These are phyloP conservation scores for Triplophysa dalaica DNA, from an alignment of 2,113 vertebrate genomes.

Conservation along the genomic window DNA sequence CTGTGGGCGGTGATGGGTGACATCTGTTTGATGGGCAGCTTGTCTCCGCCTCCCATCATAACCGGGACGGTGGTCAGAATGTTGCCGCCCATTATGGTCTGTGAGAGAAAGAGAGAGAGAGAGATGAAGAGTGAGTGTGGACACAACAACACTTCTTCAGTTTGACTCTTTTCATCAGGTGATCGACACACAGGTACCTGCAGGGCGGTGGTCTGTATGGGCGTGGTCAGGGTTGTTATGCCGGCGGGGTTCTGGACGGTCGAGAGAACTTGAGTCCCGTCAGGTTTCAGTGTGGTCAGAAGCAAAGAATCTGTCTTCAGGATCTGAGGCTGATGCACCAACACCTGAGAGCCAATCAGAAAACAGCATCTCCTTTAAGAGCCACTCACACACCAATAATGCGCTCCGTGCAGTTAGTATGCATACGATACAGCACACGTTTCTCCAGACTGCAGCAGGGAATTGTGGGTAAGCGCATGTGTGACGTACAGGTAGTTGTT, in stretches of 20 bases:
- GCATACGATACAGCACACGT: too few relatives aligned
- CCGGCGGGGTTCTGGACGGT: slow-evolving; percentile 89
- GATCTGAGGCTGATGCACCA: slow-evolving; percentile 96
- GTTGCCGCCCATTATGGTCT: slow-evolving; percentile 94
- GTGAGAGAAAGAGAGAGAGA: slow-evolving; percentile 27
- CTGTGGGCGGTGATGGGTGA: slow-evolving; percentile 74
- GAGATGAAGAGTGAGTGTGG: background rate
- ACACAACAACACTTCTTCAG: too few relatives aligned
- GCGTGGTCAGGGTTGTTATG: slow-evolving; percentile 83
- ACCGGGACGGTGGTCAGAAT: slow-evolving; percentile 95
- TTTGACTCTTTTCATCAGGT: too few relatives aligned
- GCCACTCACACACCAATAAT: too few relatives aligned
- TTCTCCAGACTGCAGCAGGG: background rate
- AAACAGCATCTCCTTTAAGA: background rate
- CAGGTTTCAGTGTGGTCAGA: slow-evolving; percentile 90
- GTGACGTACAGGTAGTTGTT: slow-evolving; percentile 79
- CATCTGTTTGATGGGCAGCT: slow-evolving; percentile 94
- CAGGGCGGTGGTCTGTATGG: slow-evolving; percentile 89
- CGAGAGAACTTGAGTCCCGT: slow-evolving; percentile 89
- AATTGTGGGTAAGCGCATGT: background rate
- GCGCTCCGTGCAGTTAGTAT: too few relatives aligned
- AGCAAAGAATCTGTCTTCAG: slow-evolving; percentile 96
- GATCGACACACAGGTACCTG: slow-evolving; percentile 77
- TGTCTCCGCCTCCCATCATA: slow-evolving; percentile 93
- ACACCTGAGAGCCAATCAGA: slow-evolving; percentile 73